Percentiles rank a stretch among this genome's conserved stretches.
Conservation (phyloP, 2,113 vertebrate species). For the Hippocampus barbouri region DNA sequence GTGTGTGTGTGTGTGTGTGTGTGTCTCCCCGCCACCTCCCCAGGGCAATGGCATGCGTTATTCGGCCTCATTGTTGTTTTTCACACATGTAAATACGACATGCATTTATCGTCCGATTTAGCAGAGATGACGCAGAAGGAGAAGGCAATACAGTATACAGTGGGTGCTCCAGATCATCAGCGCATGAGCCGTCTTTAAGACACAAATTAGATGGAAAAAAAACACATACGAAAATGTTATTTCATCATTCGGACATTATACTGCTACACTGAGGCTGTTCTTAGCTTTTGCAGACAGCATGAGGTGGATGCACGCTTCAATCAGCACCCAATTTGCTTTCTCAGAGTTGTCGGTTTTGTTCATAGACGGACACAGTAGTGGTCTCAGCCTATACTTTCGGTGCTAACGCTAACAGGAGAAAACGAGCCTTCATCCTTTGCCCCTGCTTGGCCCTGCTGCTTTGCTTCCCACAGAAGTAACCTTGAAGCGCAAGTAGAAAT, state of each 20-base stretch:
- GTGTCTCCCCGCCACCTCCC: too few species aligned
- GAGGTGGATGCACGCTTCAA: not conserved
- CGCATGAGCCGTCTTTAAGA: slow-evolving; percentile 25
- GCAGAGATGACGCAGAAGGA: slow-evolving; percentile 22
- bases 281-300: slow-evolving; percentile 4
- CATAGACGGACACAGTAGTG: slow-evolving; percentile 29
- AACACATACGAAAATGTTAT: slow-evolving; percentile 11
- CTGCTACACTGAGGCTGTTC: not conserved
- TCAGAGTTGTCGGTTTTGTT: slow-evolving; percentile 21
- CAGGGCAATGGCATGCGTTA: slow-evolving; percentile 12
- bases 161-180: not conserved
- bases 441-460: slow-evolving; percentile 46
- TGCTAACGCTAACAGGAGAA: slow-evolving; percentile 28
- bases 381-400: slow-evolving; percentile 35
- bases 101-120: not conserved
- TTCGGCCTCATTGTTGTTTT: slow-evolving; percentile 30
- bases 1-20: slow-evolving; percentile 1
- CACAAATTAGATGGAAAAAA: slow-evolving; percentile 29
- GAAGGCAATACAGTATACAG: slow-evolving; percentile 18
- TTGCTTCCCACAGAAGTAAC: slow-evolving; percentile 49
- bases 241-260: slow-evolving; percentile 24
- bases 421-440: slow-evolving; percentile 32
- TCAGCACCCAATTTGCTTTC: slow-evolving; percentile 18
- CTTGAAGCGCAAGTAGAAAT: slow-evolving; percentile 49
- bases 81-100: slow-evolving; percentile 30